phyloP scores from a whole-genome alignment of 2,888 invertebrate species.

The Drosophila nigritarsus region DNA sequence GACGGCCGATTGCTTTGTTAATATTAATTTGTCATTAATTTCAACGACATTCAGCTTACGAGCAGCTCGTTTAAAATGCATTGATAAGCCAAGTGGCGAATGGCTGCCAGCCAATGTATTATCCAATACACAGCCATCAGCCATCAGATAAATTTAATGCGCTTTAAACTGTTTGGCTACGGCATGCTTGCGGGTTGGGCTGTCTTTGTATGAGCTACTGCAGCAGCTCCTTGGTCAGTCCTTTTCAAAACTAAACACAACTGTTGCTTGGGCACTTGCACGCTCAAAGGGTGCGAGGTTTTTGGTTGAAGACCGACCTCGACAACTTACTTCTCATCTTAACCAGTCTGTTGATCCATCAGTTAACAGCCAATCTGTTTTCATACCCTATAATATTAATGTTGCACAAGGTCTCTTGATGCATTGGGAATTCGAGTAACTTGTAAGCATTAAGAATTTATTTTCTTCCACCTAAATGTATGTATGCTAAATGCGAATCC shows the following conservation, averaged over 20 bases:
- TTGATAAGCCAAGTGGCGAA: conserved; percentile 73
- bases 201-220: conserved; percentile 30
- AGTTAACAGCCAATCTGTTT: conserved; percentile 48
- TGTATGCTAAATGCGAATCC: background rate
- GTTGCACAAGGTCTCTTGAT: conserved; percentile 1
- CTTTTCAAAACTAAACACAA: conserved; percentile 73
- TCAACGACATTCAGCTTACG: conserved; percentile 61
- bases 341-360: conserved; percentile 42
- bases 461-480: background rate
- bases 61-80: conserved; percentile 77
- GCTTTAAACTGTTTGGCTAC: conserved; percentile 78
- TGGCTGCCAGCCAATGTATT: conserved; percentile 40
- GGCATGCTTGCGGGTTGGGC: conserved; percentile 27
- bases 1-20: conserved; percentile 75
- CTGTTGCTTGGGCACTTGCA: conserved; percentile 70
- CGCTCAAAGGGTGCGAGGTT: conserved; percentile 61
- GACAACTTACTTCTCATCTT: conserved; percentile 22
- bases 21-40: conserved; percentile 80
- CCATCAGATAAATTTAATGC: conserved; percentile 77
- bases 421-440: background rate
- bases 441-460: background rate
- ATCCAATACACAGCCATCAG: conserved; percentile 15
- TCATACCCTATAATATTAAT: conserved; percentile 23
- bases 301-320: conserved; percentile 50
- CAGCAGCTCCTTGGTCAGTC: conserved; percentile 44